Conservation (phyloP, 2,888 invertebrate genomes). For the Dromius quadrimaculatus region DNA sequence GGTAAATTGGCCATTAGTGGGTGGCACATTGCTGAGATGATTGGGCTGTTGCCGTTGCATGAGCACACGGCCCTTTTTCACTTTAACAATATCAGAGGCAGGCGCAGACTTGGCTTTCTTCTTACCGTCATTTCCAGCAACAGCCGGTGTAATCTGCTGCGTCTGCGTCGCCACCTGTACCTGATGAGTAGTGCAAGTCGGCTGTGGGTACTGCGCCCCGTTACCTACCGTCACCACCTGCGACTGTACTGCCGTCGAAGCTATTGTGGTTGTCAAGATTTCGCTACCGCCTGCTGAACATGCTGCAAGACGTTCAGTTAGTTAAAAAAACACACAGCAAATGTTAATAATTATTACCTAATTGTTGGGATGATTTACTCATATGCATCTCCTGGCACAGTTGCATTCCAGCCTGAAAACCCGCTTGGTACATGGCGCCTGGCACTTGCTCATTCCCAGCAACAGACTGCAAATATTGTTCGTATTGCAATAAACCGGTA, state of each 20-base stretch:
- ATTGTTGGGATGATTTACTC: slow-evolving; percentile 40
- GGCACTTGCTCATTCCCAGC: slow-evolving; percentile 58
- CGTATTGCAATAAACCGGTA: slow-evolving; percentile 60
- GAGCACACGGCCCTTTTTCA: slow-evolving; percentile 64
- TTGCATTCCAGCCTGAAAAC: slow-evolving; percentile 66
- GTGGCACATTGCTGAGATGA: slow-evolving; percentile 65
- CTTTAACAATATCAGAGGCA: slow-evolving; percentile 61
- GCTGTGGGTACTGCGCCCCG: slow-evolving; percentile 57
- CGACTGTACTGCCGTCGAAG: slow-evolving; percentile 60
- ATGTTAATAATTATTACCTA: no score
- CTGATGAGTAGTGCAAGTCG: slow-evolving; percentile 65
- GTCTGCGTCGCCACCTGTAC: slow-evolving; percentile 77
- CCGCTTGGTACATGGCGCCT: slow-evolving; percentile 63
- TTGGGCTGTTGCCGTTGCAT: slow-evolving; percentile 67
- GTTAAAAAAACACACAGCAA: slow-evolving; percentile 18
- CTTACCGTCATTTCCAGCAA: slow-evolving; percentile 55
- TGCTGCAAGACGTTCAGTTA: slow-evolving; percentile 57
- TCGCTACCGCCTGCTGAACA: slow-evolving; percentile 61
- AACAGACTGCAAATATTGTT: slow-evolving; percentile 67
- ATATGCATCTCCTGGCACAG: slow-evolving; percentile 55
- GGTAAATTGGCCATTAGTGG: slow-evolving; percentile 62
- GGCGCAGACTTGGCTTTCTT: slow-evolving; percentile 56
- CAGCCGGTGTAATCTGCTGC: slow-evolving; percentile 63
- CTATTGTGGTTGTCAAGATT: slow-evolving; percentile 60
- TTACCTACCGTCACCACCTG: slow-evolving; percentile 52